These are phyloP conservation scores for Hypselothyrea guttata DNA, from an alignment of 2,888 invertebrate genomes.

Conservation along the genomic window DNA sequence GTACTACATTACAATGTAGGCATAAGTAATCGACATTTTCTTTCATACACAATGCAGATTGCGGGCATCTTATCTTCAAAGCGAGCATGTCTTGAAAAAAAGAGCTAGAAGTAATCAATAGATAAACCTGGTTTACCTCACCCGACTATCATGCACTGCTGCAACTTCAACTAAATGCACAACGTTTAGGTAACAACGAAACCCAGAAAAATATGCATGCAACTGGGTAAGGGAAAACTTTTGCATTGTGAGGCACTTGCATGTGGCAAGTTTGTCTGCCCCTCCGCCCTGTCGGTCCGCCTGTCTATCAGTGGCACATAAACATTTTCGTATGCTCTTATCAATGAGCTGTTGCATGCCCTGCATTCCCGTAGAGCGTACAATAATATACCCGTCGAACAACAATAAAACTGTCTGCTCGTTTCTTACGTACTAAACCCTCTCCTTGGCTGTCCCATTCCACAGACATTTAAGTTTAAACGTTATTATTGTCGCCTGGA, in stretches of 20 bases:
- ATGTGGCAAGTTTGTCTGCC: neutral
- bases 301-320: neutral
- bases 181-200: too few species aligned
- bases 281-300: neutral
- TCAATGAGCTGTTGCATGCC: constrained; percentile 39
- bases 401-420: constrained; percentile 52
- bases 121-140: too few species aligned
- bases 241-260: too few species aligned
- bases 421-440: neutral
- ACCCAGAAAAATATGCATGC: too few species aligned
- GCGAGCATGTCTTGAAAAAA: too few species aligned
- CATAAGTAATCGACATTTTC: too few species aligned
- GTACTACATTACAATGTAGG: too few species aligned
- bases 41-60: too few species aligned
- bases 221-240: neutral
- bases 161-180: too few species aligned
- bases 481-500: constrained; percentile 80
- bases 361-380: neutral
- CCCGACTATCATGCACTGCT: too few species aligned
- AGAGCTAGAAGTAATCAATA: too few species aligned
- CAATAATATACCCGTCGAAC: constrained; percentile 25
- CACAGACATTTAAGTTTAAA: constrained; percentile 59
- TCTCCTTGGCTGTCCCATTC: neutral
- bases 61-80: too few species aligned
- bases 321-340: constrained; percentile 26